phyloP scores from a whole-genome alignment of 2,888 invertebrate species.

The Eudemis profundana region DNA sequence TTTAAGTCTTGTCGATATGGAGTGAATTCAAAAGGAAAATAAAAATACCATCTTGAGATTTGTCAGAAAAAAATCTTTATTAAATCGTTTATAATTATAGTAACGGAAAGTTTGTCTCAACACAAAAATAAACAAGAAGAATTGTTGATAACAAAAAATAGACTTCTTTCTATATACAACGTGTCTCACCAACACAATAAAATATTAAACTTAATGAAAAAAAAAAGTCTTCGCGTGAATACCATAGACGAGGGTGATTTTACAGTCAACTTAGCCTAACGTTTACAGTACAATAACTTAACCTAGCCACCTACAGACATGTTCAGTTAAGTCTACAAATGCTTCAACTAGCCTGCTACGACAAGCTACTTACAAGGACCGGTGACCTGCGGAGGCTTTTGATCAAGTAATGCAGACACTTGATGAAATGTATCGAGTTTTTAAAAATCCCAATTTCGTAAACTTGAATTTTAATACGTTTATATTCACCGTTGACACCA shows the following conservation, averaged over 20 bases:
- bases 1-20: no score
- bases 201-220: conserved; percentile 50
- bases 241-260: conserved; percentile 59
- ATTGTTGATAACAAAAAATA: conserved; percentile 78
- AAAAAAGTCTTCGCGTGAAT: conserved; percentile 58
- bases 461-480: no score
- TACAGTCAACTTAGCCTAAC: conserved; percentile 65
- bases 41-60: conserved; percentile 32
- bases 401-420: conserved; percentile 3
- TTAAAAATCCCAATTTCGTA: background rate
- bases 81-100: conserved; percentile 71
- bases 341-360: conserved; percentile 82
- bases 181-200: conserved; percentile 52
- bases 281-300: conserved; percentile 52
- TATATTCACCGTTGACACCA: no score
- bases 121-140: conserved; percentile 76
- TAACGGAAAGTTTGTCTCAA: conserved; percentile 74
- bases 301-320: conserved; percentile 71
- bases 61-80: conserved; percentile 71
- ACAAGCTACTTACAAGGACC: conserved; percentile 71
- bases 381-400: conserved; percentile 35
- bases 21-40: conserved; percentile 18
- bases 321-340: conserved; percentile 77
- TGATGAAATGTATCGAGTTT: background rate
- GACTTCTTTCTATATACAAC: conserved; percentile 74